Evolutionary conservation across 2,113 vertebrate genomes (phyloP), one percentile per base, ranked within the genome.

Genomic region (Lophius piscatorius): DNA sequence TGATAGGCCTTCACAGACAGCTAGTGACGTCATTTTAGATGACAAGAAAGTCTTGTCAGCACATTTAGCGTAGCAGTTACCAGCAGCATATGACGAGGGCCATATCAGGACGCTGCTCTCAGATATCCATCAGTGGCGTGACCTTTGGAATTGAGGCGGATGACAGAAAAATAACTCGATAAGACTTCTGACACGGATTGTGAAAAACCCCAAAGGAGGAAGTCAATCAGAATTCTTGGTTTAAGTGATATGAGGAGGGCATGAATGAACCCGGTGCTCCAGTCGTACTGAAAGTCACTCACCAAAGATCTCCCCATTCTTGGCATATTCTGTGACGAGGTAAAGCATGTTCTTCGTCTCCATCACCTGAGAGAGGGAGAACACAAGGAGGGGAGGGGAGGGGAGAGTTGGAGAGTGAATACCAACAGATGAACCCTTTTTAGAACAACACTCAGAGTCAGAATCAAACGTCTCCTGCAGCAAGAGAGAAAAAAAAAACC

Each of bases 301-400:
- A 98, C 96, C 96, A 0, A 98, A 98, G 73, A 97, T 98, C 84
- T 98, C 96, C 82, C 97, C 97, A 22, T 96, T 98, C 92, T 97
- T 98, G 91, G 96, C 97, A 83, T 98, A 99, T 82, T 98, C 96
- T 8, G 96, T 98, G 86, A 99, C 97, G 21, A 99, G 93, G 87
- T 99, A 98, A 81, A 99, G 92, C 97, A 99, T 99, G 86, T 94
- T 98, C 90, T 98, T 98, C 58, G 97, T 99, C 88, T 98, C 97
- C 96, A 98, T 98, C 83, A 99, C 97, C 97, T 99, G 69, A 52
- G 39, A 76, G 40, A 63, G 56, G 62, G 33, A 80, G 46, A 63
- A 23, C 18, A 45, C 17, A 5, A 64, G 47, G 50, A 50, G 36
- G 49, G 54, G 31, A 46, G 28, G 40, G 35, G 31, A 51, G 22